A percentile compares a stretch with the other conserved stretches of the same genome.
Conservation (phyloP, 1,140 invertebrate genomes). For the Eupeodes corollae region DNA sequence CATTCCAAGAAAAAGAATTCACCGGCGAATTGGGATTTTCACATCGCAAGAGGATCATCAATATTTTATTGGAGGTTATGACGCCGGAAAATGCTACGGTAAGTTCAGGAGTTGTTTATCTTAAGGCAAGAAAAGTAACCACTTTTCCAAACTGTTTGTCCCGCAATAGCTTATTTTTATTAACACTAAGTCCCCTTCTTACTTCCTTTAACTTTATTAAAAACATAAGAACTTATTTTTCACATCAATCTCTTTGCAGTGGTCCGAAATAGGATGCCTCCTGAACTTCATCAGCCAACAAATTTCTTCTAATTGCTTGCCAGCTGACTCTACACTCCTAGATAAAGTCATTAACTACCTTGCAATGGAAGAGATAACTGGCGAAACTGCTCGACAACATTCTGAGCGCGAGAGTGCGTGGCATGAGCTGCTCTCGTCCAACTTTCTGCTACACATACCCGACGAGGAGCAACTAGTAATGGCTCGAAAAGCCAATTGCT, state of each 20-base stretch:
- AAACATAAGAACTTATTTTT: no score
- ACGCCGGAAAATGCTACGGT: conserved; percentile 58
- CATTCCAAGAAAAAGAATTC: conserved; percentile 78
- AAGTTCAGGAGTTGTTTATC: no score
- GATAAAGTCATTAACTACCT: conserved; percentile 38
- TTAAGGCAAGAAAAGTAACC: no score
- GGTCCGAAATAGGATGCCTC: conserved; percentile 40
- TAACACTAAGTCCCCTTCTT: no score
- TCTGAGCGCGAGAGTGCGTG: conserved; percentile 72
- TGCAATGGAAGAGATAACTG: conserved; percentile 33
- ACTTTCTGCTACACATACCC: conserved; percentile 50
- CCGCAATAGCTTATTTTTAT: no score
- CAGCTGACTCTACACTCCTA: conserved; percentile 34
- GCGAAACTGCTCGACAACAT: conserved; percentile 37
- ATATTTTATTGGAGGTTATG: conserved; percentile 68
- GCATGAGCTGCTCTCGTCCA: conserved; percentile 59
- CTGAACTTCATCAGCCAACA: conserved; percentile 42
- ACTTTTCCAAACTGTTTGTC: no score
- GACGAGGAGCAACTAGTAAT: conserved; percentile 33
- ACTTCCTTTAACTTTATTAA: no score
- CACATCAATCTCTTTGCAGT: conserved; percentile 22
- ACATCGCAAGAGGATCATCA: conserved; percentile 66
- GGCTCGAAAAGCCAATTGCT: conserved; percentile 38
- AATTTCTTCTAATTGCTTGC: conserved; percentile 38
- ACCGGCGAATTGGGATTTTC: conserved; percentile 57